phyloP scores from a whole-genome alignment of 2,113 vertebrate genomes.

The Scolopax mira region DNA sequence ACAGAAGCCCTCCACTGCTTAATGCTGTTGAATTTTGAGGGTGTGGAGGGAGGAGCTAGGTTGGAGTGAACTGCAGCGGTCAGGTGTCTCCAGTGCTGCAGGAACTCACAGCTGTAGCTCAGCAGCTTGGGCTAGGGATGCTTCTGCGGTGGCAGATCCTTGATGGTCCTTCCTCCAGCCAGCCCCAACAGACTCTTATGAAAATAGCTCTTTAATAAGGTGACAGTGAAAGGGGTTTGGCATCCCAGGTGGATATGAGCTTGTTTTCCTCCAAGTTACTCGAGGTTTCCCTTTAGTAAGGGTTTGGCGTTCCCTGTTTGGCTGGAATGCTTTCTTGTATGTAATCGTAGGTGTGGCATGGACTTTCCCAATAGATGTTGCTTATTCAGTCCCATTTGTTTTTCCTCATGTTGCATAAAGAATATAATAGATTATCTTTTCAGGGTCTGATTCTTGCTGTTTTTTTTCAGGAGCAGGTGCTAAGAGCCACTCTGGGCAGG shows the following conservation, averaged over 20 bases:
- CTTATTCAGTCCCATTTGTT: not conserved
- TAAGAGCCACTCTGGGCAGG: not conserved
- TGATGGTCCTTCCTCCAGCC: not conserved
- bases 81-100: accelerated
- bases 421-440: not conserved
- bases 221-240: not conserved
- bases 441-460: not conserved
- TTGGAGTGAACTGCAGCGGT: accelerated
- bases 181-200: not conserved
- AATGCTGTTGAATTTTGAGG: not conserved
- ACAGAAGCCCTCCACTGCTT: not conserved
- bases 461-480: not conserved
- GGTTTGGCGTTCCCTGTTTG: not conserved
- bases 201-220: not conserved
- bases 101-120: not conserved
- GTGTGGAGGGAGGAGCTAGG: not conserved
- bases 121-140: not conserved
- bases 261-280: not conserved
- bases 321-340: accelerated
- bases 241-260: not conserved
- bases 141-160: not conserved
- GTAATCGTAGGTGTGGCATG: not conserved
- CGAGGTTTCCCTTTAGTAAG: not conserved
- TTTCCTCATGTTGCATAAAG: not conserved
- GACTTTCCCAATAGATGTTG: not conserved